Percentiles rank a stretch among this genome's conserved stretches.
These are phyloP conservation scores for Scaptomyza flava DNA, from an alignment of 2,888 invertebrate genomes.

Conservation along the genomic window DNA sequence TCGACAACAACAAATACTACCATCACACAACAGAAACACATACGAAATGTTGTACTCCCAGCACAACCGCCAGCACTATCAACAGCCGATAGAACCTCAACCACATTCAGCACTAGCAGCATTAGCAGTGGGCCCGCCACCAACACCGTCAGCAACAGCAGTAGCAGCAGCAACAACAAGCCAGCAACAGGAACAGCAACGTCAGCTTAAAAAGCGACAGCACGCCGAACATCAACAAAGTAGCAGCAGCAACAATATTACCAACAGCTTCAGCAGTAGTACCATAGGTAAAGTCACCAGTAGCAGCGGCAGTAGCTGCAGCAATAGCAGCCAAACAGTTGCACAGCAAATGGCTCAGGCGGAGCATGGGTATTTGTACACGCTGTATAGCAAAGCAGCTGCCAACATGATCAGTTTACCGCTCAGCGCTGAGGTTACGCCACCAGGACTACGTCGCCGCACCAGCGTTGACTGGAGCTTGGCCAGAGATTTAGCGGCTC, in stretches of 20 bases:
- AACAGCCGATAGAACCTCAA: constrained; percentile 40
- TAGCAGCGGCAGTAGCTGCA: constrained; percentile 3
- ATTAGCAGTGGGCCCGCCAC: constrained; percentile 15
- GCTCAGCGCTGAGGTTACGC: constrained; percentile 54
- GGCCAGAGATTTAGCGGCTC: not conserved
- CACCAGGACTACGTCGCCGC: constrained; percentile 46
- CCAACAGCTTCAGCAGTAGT: constrained; percentile 12
- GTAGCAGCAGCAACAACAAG: constrained; percentile 36
- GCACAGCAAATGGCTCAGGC: constrained; percentile 81
- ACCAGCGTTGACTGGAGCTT: constrained; percentile 27
- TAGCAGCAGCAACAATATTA: constrained; percentile 28
- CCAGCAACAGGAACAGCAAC: constrained; percentile 49
- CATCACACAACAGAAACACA: constrained; percentile 65
- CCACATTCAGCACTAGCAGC: constrained; percentile 30
- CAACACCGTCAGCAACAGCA: constrained; percentile 38
- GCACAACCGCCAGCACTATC: constrained; percentile 71
- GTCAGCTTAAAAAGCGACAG: constrained; percentile 48
- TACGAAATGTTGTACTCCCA: constrained; percentile 84
- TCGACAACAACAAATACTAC: constrained; percentile 41
- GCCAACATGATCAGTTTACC: constrained; percentile 83
- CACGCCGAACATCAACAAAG: constrained; percentile 49
- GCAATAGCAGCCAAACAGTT: constrained; percentile 33
- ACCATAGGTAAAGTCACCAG: constrained; percentile 1
- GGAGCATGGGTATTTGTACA: constrained; percentile 82
- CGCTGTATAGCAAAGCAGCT: constrained; percentile 78